Base-by-base conservation (phyloP, 2,113 vertebrate species). In the Muscicapa adusta region DNA sequence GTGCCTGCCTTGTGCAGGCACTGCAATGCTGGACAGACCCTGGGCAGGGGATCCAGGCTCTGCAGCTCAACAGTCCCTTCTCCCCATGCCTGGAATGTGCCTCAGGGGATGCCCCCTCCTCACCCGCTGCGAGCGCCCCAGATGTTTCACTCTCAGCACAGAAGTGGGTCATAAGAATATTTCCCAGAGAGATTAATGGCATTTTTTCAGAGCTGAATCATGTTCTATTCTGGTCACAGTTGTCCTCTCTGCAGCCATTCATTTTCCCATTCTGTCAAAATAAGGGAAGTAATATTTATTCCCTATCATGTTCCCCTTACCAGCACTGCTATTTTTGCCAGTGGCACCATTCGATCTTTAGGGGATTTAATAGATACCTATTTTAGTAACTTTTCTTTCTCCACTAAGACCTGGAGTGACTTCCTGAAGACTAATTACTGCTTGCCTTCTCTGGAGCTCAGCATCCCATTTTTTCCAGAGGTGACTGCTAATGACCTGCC, bases 241-340 rank as follows among this genome's bases (percentile, higher is more conserved):
- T 91, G 79, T 96, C 85, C 34, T 91, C 75, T 91, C 89, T 93
- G 66, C 93, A 96, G 89, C 91, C 95, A 93, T 95, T 95, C 93
- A 84, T 96, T 96, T 93, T 96, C 93, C 86, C 70, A 86, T 93
- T 94, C 91, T 96, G 95, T 96, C 95, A 95, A 74, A 97, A 73
- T 95, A 93, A 90, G 75, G 67, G 85, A 96, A 95, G 85, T 94
- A 79, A 94, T 92, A 96, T 96, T 96, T 97, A 91, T 95, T 96
- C 91, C 54, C 91, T 33, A 14, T 85, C 94, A 83, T 70, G 82
- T 94, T 95, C 85, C 82, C 51, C 58, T 47, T 88, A 87, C 28
- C 81, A 90, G 94, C 75, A 24, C 34, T 76, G 88, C 95, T 96
- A 96, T 96, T 96, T 96, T 97, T 96, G 77, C 78, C 73, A 10